Percentiles rank a stretch among this genome's conserved stretches.
Evolutionary conservation across 2,797 vertebrate species (phyloP).

Genomic region (Euthynnus affinis): DNA sequence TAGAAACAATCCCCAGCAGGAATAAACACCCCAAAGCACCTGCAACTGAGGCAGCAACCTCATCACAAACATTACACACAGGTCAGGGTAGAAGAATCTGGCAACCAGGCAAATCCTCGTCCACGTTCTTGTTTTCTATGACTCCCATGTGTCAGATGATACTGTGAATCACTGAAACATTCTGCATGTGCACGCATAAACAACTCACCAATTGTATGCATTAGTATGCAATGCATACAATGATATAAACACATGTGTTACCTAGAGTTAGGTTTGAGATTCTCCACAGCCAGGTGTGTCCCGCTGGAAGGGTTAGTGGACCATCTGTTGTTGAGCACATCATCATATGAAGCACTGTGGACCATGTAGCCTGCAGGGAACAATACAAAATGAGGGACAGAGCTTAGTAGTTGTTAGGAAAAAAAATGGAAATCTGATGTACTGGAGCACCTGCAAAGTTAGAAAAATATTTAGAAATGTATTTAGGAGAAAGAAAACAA

Average conservation of each 20-base stretch:
- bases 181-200: slow-evolving; percentile 4
- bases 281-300: slow-evolving; percentile 95
- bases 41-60: slow-evolving; percentile 20
- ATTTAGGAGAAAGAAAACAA: neutral
- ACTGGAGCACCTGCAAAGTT: neutral
- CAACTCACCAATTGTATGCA: neutral
- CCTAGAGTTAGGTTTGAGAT: slow-evolving; percentile 99
- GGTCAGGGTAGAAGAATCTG: slow-evolving; percentile 17
- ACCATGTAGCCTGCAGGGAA: slow-evolving; percentile 92
- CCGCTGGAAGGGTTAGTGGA: slow-evolving; percentile 87
- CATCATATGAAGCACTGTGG: slow-evolving; percentile 96
- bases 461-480: neutral
- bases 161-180: slow-evolving; percentile 21
- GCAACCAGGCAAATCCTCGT: slow-evolving; percentile 1
- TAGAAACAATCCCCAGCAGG: slow-evolving; percentile 27
- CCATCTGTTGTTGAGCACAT: slow-evolving; percentile 96
- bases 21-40: slow-evolving; percentile 37
- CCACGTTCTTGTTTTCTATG: slow-evolving; percentile 18
- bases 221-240: slow-evolving; percentile 19
- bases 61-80: slow-evolving; percentile 31
- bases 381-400: slow-evolving; percentile 4
- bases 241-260: slow-evolving; percentile 65
- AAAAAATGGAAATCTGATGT: neutral
- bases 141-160: slow-evolving; percentile 39
- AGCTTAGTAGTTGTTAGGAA: neutral